phyloP scores from a whole-genome alignment of 2,888 invertebrate genomes.

The Fabriciana adippe region DNA sequence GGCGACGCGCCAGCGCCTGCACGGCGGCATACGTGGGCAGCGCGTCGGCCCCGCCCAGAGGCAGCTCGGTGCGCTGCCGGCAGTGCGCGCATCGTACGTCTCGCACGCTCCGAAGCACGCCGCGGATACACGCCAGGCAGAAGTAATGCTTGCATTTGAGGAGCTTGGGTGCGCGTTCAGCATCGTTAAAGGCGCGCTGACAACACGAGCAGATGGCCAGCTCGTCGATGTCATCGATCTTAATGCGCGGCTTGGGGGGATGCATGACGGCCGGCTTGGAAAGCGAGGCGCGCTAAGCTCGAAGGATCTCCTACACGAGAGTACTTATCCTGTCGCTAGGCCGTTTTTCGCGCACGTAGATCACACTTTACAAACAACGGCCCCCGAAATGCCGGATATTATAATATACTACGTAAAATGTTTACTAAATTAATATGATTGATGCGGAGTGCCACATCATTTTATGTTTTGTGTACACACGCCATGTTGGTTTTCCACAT shows the following conservation, averaged over 20 bases:
- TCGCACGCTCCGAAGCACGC: conserved; percentile 81
- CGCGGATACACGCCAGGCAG: conserved; percentile 88
- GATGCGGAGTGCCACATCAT: too few relatives aligned
- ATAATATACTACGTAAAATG: too few relatives aligned
- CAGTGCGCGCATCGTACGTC: conserved; percentile 85
- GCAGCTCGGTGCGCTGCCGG: conserved; percentile 87
- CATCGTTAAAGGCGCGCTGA: conserved; percentile 88
- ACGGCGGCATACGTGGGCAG: conserved; percentile 87
- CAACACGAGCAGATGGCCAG: conserved; percentile 89
- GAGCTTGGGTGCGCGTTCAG: conserved; percentile 87
- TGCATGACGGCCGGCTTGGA: background rate
- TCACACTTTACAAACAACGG: too few relatives aligned
- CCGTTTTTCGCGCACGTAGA: too few relatives aligned
- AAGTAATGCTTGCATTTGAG: conserved; percentile 90
- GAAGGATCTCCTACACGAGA: too few relatives aligned
- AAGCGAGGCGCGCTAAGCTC: too few relatives aligned
- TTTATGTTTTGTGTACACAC: too few relatives aligned
- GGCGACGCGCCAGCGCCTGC: conserved; percentile 81
- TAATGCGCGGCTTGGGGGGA: background rate
- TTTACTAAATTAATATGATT: too few relatives aligned
- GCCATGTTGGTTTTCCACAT: too few relatives aligned
- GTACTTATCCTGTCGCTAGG: too few relatives aligned
- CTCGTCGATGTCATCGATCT: conserved; percentile 86
- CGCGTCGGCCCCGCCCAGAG: conserved; percentile 85
- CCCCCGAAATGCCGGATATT: too few relatives aligned